Evolutionary conservation across 2,888 invertebrate species (phyloP).

Genomic region (Tenthredo scrophulariae): DNA sequence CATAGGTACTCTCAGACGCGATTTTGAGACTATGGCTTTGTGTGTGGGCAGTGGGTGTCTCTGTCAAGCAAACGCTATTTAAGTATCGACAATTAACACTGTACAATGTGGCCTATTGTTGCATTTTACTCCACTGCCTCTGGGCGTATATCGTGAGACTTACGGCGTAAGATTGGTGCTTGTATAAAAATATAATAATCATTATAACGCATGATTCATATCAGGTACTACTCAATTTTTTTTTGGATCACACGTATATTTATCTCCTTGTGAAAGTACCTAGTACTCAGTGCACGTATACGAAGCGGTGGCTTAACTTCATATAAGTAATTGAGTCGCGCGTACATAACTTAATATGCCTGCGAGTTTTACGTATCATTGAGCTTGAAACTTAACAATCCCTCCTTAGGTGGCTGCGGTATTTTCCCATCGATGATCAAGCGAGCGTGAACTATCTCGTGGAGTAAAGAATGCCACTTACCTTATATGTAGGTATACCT

Average conservation of each 20-base stretch:
- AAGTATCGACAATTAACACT: slow-evolving; percentile 20
- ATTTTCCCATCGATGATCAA: slow-evolving; percentile 50
- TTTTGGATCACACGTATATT: slow-evolving; percentile 25
- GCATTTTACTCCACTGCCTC: neutral
- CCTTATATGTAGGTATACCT: neutral
- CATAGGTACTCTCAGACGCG: neutral
- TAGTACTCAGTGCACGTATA: neutral
- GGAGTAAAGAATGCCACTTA: slow-evolving; percentile 41
- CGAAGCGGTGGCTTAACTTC: neutral
- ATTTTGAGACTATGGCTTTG: slow-evolving; percentile 12
- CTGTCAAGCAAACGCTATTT: neutral
- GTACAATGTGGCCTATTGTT: neutral
- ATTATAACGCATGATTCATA: slow-evolving; percentile 15
- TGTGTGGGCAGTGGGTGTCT: neutral
- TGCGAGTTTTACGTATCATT: slow-evolving; percentile 42
- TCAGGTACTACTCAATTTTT: neutral
- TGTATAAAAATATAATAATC: neutral
- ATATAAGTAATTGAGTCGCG: slow-evolving; percentile 45
- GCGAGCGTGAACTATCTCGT: slow-evolving; percentile 39
- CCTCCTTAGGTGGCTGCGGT: slow-evolving; percentile 39
- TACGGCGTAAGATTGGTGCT: slow-evolving; percentile 8
- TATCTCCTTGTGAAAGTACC: slow-evolving; percentile 7
- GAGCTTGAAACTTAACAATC: slow-evolving; percentile 32
- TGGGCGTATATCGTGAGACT: neutral
- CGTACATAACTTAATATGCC: slow-evolving; percentile 49